phyloP scores from a whole-genome alignment of 2,797 vertebrate genomes.

The Artibeus lituratus region DNA sequence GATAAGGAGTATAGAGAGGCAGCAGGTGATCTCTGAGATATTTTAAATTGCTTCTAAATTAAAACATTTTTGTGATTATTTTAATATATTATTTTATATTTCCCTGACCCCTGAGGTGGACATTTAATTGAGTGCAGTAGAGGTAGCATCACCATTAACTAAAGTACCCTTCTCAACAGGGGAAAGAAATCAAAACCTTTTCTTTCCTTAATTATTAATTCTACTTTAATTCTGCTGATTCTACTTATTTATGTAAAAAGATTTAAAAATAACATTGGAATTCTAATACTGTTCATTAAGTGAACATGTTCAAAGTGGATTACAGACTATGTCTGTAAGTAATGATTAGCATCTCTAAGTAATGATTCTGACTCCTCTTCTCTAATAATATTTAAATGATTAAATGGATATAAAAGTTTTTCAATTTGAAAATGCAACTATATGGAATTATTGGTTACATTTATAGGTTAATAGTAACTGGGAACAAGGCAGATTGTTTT shows the following conservation, averaged over 20 bases:
- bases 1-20: neutral
- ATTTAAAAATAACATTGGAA: neutral
- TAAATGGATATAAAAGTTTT: neutral
- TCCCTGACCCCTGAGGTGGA: slow-evolving; percentile 27
- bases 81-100: slow-evolving; percentile 52
- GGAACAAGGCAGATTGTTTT: neutral
- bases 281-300: slow-evolving; percentile 22
- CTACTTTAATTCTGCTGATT: slow-evolving; percentile 36
- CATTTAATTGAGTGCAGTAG: slow-evolving; percentile 1
- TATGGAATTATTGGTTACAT: neutral
- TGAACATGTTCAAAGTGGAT: neutral
- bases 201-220: slow-evolving; percentile 57
- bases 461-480: neutral
- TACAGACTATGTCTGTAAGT: neutral
- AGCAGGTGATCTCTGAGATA: slow-evolving; percentile 24
- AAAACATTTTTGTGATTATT: slow-evolving; percentile 24
- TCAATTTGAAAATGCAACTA: neutral
- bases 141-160: slow-evolving; percentile 36
- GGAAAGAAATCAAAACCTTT: slow-evolving; percentile 60
- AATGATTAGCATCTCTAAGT: neutral
- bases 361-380: neutral
- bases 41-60: slow-evolving; percentile 52
- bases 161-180: slow-evolving; percentile 46
- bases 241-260: slow-evolving; percentile 16
- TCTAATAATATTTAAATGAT: neutral